Conservation (phyloP, 1,140 invertebrate genomes). For the Coelopa frigida region DNA sequence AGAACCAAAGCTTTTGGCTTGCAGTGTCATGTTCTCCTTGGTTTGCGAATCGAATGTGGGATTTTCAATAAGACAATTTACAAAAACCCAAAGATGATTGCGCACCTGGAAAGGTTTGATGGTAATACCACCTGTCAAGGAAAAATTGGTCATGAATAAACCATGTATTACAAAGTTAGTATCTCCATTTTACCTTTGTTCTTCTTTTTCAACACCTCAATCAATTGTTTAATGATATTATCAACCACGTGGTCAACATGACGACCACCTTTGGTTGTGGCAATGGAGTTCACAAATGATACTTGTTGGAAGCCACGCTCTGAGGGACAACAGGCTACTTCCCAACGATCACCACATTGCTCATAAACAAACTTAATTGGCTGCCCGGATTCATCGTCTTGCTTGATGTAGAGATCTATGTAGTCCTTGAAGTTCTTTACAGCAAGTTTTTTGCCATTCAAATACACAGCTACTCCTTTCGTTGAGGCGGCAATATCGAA, state of each 20-base stretch:
- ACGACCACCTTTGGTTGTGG: conserved; percentile 96
- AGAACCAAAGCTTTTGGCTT: conserved; percentile 92
- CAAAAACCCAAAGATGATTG: conserved; percentile 96
- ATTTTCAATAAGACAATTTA: conserved; percentile 98
- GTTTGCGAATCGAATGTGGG: conserved; percentile 99
- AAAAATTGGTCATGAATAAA: neutral
- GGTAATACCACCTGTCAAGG: conserved; percentile 47
- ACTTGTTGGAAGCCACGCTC: conserved; percentile 94
- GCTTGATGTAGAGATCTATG: conserved; percentile 86
- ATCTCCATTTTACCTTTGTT: conserved; percentile 63
- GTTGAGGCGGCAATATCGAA: conserved; percentile 92
- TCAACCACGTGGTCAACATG: conserved; percentile 96
- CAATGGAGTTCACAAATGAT: conserved; percentile 99
- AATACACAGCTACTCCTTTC: conserved; percentile 85
- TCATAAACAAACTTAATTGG: conserved; percentile 87
- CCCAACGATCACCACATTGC: conserved; percentile 81
- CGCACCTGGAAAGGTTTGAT: conserved; percentile 95
- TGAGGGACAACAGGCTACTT: conserved; percentile 88
- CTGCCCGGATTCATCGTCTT: conserved; percentile 71
- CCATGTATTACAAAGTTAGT: neutral
- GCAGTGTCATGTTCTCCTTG: conserved; percentile 97
- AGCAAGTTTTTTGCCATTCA: conserved; percentile 85
- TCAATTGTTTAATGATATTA: conserved; percentile 78
- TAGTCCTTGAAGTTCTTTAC: conserved; percentile 96
- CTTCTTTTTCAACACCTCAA: conserved; percentile 92